Base-by-base conservation (phyloP, 2,797 vertebrate genomes). In the Zenarchopterus dispar region DNA sequence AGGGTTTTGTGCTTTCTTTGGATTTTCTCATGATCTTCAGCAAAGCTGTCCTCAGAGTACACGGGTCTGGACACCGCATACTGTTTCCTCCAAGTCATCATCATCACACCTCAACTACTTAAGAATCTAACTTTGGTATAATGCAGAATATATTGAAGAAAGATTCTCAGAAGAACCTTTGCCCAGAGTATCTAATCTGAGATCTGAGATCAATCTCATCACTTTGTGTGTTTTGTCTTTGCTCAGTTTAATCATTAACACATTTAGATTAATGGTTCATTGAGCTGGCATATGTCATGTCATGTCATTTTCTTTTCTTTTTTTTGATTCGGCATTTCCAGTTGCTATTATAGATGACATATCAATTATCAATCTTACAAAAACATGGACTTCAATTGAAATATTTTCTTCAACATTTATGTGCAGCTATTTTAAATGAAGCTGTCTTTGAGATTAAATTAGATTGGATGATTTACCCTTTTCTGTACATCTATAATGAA, bases 11-110 rank as follows among this genome's bases (percentile, higher is more conserved):
- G 95, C 49, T 46, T 58, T 84, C 95, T 93, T 0, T 75, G 4
- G 63, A 91, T 62, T 73, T 91, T 96, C 79, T 91, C 75, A 54
- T 96, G 71, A 5, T 95, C 88, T 74, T 92, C 86, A 2, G 73
- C 73, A 41, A 97, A 95, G 9, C 72, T 63, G 57, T 93, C 92
- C 80, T 94, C 92, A 0, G 95, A 95, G 69, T 95, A 96, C 19
- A 95, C 85, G 0, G 87, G 85, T 70, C 95, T 91, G 75, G 87
- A 59, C 69, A 96, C 89, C 41, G 91, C 28, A 17, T 96, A 96
- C 24, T 88, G 93, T 67, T 88, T 94, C 18, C 93, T 93, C 5
- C 89, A 63, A 43, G 91, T 81, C 61, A 88, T 92, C 67, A 94
- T 93, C 89, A 7, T 83, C n/a, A 54, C 62, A 23, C 45, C 8